Evolutionary conservation across 2,888 invertebrate species (phyloP), one percentile per base, ranked within the genome.

Genomic region (Spisula solida): DNA sequence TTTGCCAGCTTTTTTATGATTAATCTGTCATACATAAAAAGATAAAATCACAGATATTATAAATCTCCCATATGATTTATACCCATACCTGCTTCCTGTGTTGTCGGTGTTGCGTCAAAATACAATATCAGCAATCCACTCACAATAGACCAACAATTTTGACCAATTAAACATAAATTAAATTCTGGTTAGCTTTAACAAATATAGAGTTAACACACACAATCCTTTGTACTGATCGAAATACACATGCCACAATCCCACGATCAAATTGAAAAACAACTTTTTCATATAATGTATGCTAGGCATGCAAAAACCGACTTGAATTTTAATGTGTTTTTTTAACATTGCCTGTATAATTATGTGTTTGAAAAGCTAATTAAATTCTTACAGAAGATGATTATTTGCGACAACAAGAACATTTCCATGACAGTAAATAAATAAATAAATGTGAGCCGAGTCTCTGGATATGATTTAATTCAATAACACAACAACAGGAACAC

Each of bases 141-240:
- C 55, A 90, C 90, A 90, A 90, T 87, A 87, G 79, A 34, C 55
- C 18, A 51, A 51, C 83, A 88, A 90, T 81, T 87, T 83, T 78
- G 75, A 66, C 81, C 85, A 90, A 90, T 88, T 90, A 88, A 87
- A 88, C 85, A 82, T 87, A 82, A 88, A 88, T 88, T 88, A 89
- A 86, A 85, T 75, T 55, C 70, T 60, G 84, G 48, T 51, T 83
- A 83, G 81, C 83, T 86, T 56, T 83, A 82, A 85, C 85, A 85
- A 85, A n/a, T 20, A 0, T 48, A n/a, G 56, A 85, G 18, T 51
- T 34, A 78, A 85, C 85, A 85, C 85, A 85, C 85, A 79, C 47
- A 78, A 51, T 4, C 14, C 78, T 78, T 85, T 85, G 85, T 85
- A 41, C 55, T 8, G 14, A n/a, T 51, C 79, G 55, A 85, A 85